Percentiles rank a stretch among this genome's conserved stretches.
Conservation (phyloP, 2,888 invertebrate species). For the Sycophila texana region DNA sequence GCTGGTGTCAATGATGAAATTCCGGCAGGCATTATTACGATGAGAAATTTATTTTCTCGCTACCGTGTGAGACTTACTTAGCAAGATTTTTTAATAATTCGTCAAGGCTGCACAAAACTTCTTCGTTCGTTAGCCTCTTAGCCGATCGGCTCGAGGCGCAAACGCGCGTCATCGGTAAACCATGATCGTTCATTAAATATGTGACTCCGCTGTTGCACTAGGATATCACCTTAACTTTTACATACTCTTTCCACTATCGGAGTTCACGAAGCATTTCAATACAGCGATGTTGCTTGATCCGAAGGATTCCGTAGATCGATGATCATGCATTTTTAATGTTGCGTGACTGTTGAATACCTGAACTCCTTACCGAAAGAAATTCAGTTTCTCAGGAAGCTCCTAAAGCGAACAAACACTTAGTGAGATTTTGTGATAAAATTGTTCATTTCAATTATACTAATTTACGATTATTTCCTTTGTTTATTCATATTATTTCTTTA, state of each 20-base stretch:
- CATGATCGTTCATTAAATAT: background rate
- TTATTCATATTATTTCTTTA: too few relatives aligned
- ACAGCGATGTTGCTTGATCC: background rate
- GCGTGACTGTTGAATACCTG: constrained; percentile 53
- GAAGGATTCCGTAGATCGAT: constrained; percentile 38
- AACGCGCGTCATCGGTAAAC: constrained; percentile 54
- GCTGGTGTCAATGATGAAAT: constrained; percentile 66
- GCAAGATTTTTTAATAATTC: too few relatives aligned
- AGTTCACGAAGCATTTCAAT: too few relatives aligned
- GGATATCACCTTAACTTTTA: background rate
- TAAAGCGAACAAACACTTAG: constrained; percentile 29
- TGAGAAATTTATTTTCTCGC: too few relatives aligned
- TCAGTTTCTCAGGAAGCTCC: constrained; percentile 28
- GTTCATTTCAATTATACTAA: background rate
- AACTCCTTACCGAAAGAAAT: constrained; percentile 42
- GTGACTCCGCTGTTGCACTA: background rate
- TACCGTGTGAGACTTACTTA: too few relatives aligned
- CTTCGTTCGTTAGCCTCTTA: constrained; percentile 16
- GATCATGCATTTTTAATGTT: constrained; percentile 59
- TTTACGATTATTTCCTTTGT: too few relatives aligned
- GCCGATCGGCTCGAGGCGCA: constrained; percentile 34
- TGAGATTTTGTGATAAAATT: background rate
- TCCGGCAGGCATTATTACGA: constrained; percentile 67
- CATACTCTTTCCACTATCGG: too few relatives aligned
- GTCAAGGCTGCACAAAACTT: too few relatives aligned